Evolutionary conservation across 2,113 vertebrate genomes (phyloP).

Genomic region (Pleuronectes platessa): DNA sequence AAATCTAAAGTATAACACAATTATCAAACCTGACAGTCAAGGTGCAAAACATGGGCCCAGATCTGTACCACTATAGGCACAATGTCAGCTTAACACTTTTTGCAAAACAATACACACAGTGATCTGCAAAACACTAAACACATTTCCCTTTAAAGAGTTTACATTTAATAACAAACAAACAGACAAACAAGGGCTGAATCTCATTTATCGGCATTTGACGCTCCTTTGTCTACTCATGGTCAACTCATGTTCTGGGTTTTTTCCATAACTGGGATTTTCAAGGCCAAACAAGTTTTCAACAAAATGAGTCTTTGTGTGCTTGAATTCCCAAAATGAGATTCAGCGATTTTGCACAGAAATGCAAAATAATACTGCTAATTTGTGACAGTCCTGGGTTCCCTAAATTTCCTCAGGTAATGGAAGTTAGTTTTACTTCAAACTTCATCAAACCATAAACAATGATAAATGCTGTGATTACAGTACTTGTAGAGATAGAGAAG

Average conservation of each 20-base stretch:
- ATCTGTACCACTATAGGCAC: too few species aligned
- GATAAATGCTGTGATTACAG: neutral
- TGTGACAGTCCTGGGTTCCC: neutral
- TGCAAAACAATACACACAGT: too few species aligned
- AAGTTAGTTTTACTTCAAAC: neutral
- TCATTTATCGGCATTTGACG: neutral
- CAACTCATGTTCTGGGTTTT: too few species aligned
- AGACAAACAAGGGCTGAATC: neutral
- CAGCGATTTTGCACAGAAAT: neutral
- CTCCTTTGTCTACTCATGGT: neutral
- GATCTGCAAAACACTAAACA: too few species aligned
- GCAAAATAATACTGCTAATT: constrained; percentile 2
- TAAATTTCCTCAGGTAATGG: neutral
- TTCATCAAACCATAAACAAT: neutral
- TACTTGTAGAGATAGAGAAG: too few species aligned
- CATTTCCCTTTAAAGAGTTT: constrained; percentile 31
- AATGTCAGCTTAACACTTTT: too few species aligned
- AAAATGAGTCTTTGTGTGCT: neutral
- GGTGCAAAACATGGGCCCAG: too few species aligned
- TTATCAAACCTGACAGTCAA: too few species aligned
- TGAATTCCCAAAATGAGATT: neutral
- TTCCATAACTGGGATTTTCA: neutral
- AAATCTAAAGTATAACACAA: too few species aligned
- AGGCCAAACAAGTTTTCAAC: neutral
- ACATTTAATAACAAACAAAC: neutral